A percentile compares a stretch with the other conserved stretches of the same genome.
Conservation (phyloP, 35 echinoderm and acorn worm genomes). For the Lytechinus pictus region DNA sequence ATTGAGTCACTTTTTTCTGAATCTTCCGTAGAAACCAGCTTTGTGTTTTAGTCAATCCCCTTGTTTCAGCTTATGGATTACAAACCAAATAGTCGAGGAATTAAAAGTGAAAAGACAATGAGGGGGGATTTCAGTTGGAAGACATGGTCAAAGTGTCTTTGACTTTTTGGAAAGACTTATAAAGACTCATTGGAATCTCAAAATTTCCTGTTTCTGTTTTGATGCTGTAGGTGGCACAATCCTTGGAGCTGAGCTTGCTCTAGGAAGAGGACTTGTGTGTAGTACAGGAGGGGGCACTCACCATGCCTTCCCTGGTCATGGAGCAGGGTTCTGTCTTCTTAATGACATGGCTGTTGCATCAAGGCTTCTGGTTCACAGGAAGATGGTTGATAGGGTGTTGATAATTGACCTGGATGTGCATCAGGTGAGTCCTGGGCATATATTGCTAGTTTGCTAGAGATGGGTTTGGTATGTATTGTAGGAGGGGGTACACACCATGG, state of each 20-base stretch:
- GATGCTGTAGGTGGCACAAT: constrained; percentile 62
- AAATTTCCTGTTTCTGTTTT: not conserved
- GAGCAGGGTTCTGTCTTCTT: constrained; percentile 77
- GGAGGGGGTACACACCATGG: no score
- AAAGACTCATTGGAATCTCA: no score
- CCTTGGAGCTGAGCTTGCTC: constrained; percentile 67
- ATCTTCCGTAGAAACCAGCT: no score
- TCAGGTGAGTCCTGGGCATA: constrained; percentile 58
- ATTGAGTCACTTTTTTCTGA: no score
- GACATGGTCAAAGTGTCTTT: no score
- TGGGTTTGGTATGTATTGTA: no score
- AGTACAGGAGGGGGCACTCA: constrained; percentile 84
- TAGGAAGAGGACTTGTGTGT: constrained; percentile 63
- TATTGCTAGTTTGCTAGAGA: not conserved
- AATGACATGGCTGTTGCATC: constrained; percentile 85
- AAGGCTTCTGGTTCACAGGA: constrained; percentile 38
- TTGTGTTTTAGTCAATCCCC: no score
- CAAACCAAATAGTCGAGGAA: no score
- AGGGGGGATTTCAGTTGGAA: no score
- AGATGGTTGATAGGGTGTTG: constrained; percentile 60
- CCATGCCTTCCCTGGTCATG: constrained; percentile 75
- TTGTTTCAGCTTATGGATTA: no score
- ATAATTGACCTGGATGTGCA: constrained; percentile 85
- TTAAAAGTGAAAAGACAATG: no score
- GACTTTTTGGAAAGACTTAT: no score